Base-by-base conservation (phyloP, 2,888 invertebrate species). In the Ormyrus thymus region DNA sequence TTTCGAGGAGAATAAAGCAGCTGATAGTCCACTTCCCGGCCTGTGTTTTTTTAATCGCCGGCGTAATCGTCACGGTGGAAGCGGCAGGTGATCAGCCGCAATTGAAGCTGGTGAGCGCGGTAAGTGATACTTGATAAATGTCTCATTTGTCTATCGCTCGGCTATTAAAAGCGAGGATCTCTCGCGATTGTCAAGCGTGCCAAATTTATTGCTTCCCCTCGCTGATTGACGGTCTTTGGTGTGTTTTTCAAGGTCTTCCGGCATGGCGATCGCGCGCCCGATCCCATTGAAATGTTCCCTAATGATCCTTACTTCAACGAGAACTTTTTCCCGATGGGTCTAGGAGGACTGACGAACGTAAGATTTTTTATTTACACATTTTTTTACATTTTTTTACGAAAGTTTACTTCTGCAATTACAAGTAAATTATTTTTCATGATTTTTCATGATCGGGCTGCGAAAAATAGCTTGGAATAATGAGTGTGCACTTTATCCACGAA, bases 301-400 rank as follows among this genome's bases (percentile, higher is more conserved):
- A 81, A 66, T 0, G 84, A 84, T 77, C 83, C 82, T 6, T 76
- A 84, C 46, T 69, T 75, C 13, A 62, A 81, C 6, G 45, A 76
- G 0, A 29, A 13, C 6, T 85, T 84, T 68, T 82, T 79, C 76
- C 85, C 85, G 0, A 51, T 72, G 48, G 84, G 84, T 7, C 72
- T 80, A 0, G 84, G 85, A n/a, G 83, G 82, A 46, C 72, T 85
- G 46, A 85, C 83, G 6, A 83, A 83, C 73, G 84, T 85, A 80
- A 83, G 77, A 29, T 29, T 81, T 48, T 45, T 53, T n/a, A 53
- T 6, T 13, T 29, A 0, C 29, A 4, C 29, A 29, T 1, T 29
- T 29, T 29, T 29, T 4, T 29, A 0, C 0, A 29, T 29, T 29
- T 29, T 29, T 29, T 29, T 29, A 29, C 29, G 29, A 29, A 29